Percentiles rank a stretch among this genome's conserved stretches.
These are phyloP conservation scores for Leptinotarsa lineolata DNA, from an alignment of 1,140 invertebrate species.

Conservation along the genomic window DNA sequence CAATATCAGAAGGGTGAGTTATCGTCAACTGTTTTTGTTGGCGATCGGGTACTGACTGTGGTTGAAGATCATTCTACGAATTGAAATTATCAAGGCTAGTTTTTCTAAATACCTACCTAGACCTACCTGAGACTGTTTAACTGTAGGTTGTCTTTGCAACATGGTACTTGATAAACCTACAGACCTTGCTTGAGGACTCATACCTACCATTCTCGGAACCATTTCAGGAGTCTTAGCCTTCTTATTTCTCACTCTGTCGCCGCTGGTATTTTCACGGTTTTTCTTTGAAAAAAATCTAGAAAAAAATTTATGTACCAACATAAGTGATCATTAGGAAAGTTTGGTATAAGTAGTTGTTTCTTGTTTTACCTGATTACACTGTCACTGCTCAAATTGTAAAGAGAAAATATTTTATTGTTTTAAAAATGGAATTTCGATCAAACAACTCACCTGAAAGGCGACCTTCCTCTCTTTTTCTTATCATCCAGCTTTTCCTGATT, in stretches of 20 bases:
- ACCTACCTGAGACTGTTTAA: constrained; percentile 63
- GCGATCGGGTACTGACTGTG: constrained; percentile 71
- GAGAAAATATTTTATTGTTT: background rate
- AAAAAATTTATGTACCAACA: constrained; percentile 20
- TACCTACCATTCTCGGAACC: constrained; percentile 54
- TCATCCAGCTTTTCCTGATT: constrained; percentile 68
- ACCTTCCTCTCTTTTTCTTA: constrained; percentile 84
- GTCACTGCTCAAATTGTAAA: constrained; percentile 35
- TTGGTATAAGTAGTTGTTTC: background rate
- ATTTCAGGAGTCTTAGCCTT: constrained; percentile 77
- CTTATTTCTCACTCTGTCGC: constrained; percentile 60
- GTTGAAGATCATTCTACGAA: constrained; percentile 65
- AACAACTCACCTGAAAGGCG: constrained; percentile 78
- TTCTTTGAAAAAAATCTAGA: constrained; percentile 80
- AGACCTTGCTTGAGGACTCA: constrained; percentile 35
- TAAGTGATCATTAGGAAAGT: background rate
- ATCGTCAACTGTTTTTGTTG: constrained; percentile 75
- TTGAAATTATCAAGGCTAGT: constrained; percentile 23
- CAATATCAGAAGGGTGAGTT: constrained; percentile 67
- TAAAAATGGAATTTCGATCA: background rate
- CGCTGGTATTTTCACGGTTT: constrained; percentile 67
- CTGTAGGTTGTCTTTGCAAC: constrained; percentile 59
- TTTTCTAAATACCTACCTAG: constrained; percentile 33
- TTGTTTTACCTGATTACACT: constrained; percentile 43
- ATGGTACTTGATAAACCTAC: constrained; percentile 43